A percentile compares a stretch with the other conserved stretches of the same genome.
phyloP scores from a whole-genome alignment of 2,797 vertebrate genomes.

The Ciconia nigra region DNA sequence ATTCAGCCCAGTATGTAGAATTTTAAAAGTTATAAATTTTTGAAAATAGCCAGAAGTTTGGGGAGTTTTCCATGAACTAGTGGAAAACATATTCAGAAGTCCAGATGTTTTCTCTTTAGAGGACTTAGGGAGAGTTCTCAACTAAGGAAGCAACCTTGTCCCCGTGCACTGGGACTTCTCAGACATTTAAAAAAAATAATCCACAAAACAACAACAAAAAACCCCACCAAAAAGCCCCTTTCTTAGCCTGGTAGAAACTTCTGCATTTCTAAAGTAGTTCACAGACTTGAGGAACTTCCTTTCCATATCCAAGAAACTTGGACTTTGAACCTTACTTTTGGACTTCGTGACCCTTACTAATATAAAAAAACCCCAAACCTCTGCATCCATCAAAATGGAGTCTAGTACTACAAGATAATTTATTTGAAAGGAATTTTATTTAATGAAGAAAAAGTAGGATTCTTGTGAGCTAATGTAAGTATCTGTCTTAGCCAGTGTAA shows the following conservation, averaged over 20 bases:
- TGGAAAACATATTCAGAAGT: not conserved
- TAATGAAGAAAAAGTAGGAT: not conserved
- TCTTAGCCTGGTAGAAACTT: not conserved
- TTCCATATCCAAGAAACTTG: not conserved
- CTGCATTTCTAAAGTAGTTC: not conserved
- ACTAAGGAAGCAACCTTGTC: not conserved
- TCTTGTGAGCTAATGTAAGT: not conserved
- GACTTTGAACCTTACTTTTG: not conserved
- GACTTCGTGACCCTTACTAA: not conserved
- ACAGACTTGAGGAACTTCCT: not conserved
- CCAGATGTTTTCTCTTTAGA: not conserved
- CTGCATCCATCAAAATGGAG: not conserved
- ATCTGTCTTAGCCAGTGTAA: not conserved
- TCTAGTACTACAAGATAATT: not conserved
- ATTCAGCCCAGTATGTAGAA: not conserved
- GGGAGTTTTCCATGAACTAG: not conserved
- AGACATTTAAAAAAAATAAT: not conserved
- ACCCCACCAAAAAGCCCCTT: not conserved
- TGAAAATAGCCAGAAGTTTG: not conserved
- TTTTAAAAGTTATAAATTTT: not conserved
- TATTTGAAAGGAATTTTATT: not conserved
- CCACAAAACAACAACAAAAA: not conserved
- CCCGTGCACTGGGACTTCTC: not conserved
- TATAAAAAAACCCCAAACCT: accelerated
- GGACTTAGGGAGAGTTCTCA: not conserved